phyloP scores from a whole-genome alignment of 2,888 invertebrate species.

The Caenorhabditis virilis region DNA sequence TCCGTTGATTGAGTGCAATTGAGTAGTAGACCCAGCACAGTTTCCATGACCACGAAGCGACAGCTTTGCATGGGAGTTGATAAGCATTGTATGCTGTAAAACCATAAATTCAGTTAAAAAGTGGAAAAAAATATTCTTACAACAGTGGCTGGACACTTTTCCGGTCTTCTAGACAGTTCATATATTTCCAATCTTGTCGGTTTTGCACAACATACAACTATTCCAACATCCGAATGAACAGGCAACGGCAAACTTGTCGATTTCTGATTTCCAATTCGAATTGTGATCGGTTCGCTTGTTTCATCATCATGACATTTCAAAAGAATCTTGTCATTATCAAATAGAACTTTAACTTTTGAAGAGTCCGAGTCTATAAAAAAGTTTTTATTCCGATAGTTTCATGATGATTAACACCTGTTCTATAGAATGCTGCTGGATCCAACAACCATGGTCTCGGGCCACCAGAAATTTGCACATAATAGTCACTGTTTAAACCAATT shows the following conservation, averaged over 20 bases:
- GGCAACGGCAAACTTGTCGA: conserved; percentile 54
- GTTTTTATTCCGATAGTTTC: background rate
- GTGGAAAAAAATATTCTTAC: conserved; percentile 21
- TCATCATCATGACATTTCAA: conserved; percentile 21
- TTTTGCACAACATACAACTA: conserved; percentile 52
- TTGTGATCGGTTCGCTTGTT: conserved; percentile 12
- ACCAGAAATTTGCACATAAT: conserved; percentile 39
- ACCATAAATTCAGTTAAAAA: background rate
- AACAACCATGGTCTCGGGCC: conserved; percentile 61
- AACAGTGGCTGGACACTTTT: conserved; percentile 51
- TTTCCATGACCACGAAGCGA: conserved; percentile 38
- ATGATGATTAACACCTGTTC: conserved; percentile 8
- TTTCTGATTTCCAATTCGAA: conserved; percentile 52
- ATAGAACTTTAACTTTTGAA: conserved; percentile 8
- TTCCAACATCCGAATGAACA: conserved; percentile 29
- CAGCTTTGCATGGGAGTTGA: conserved; percentile 19
- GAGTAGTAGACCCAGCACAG: conserved; percentile 26
- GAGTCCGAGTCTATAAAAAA: background rate
- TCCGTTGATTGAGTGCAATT: conserved; percentile 40
- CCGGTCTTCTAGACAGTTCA: conserved; percentile 14
- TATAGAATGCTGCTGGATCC: conserved; percentile 48
- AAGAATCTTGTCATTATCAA: conserved; percentile 22
- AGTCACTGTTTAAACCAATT: conserved; percentile 43
- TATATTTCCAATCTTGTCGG: conserved; percentile 50
- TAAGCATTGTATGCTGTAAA: conserved; percentile 35